These are phyloP conservation scores for Sinocyclocheilus anophthalmus DNA, from an alignment of 2,113 vertebrate genomes.

Conservation along the genomic window DNA sequence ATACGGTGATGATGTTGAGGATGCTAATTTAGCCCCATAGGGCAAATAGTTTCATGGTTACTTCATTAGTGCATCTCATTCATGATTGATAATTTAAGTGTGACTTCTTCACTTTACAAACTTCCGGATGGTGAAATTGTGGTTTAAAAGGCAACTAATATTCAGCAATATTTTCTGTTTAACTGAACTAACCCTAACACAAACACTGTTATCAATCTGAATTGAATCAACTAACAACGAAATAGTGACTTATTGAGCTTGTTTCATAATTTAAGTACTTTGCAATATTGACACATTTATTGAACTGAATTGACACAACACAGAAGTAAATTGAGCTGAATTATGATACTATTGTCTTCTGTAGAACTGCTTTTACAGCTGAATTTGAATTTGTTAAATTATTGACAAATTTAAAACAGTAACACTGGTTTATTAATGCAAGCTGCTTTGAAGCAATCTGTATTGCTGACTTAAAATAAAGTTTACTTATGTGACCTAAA, in stretches of 20 bases:
- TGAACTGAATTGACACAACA: not conserved
- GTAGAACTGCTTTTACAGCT: not conserved
- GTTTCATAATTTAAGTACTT: not conserved
- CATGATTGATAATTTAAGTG: not conserved
- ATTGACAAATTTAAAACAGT: not conserved
- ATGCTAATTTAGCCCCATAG: not conserved
- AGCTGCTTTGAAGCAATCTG: not conserved
- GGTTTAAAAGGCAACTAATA: not conserved
- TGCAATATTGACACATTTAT: not conserved
- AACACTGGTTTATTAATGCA: not conserved
- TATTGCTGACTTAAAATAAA: not conserved
- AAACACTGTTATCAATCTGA: not conserved
- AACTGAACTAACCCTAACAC: not conserved
- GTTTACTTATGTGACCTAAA: not conserved
- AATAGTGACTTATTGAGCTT: no score
- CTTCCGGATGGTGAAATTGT: not conserved
- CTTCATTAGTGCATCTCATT: slow-evolving; percentile 11
- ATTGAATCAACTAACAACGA: no score
- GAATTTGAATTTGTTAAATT: not conserved
- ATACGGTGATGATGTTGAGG: not conserved
- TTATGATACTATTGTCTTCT: not conserved
- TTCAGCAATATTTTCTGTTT: not conserved
- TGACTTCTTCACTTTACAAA: not conserved
- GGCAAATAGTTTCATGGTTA: not conserved
- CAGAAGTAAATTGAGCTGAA: not conserved